A percentile compares a stretch with the other conserved stretches of the same genome.
Evolutionary conservation across 2,888 invertebrate species (phyloP).

Genomic region (Stratiomys singularior): DNA sequence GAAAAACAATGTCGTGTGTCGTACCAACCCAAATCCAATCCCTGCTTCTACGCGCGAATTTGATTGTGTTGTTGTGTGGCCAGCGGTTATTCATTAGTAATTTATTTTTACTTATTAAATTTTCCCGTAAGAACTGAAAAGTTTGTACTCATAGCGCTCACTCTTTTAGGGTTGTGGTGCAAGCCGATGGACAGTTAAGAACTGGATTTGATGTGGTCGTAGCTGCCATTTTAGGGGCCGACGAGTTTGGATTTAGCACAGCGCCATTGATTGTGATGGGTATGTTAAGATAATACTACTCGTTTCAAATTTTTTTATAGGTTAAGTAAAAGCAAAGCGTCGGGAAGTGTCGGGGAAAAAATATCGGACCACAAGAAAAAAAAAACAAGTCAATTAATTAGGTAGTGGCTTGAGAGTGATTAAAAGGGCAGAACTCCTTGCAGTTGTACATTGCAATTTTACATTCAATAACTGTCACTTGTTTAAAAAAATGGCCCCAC

Average conservation of each 20-base stretch:
- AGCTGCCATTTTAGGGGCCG: conserved; percentile 95
- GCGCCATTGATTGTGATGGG: conserved; percentile 96
- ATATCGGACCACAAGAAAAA: too few species aligned
- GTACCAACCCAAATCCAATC: conserved; percentile 25
- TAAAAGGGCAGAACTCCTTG: too few species aligned
- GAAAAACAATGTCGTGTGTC: conserved; percentile 17
- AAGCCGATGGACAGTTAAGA: conserved; percentile 95
- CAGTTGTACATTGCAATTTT: too few species aligned
- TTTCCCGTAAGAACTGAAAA: conserved; percentile 14
- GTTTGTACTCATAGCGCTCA: conserved; percentile 31
- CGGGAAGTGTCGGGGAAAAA: too few species aligned
- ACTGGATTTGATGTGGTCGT: conserved; percentile 97
- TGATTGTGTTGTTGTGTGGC: conserved; percentile 47
- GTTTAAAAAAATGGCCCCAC: too few species aligned
- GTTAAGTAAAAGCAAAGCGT: too few species aligned
- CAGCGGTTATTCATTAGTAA: conserved; percentile 53
- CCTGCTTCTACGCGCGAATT: conserved; percentile 41
- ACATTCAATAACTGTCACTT: too few species aligned
- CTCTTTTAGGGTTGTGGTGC: conserved; percentile 82
- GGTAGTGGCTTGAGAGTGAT: too few species aligned
- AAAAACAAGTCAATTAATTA: too few species aligned
- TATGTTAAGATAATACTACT: conserved; percentile 56
- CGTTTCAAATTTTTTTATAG: too few species aligned
- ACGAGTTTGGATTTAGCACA: conserved; percentile 98
- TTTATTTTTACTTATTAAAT: conserved; percentile 50